Evolutionary conservation across 2,797 vertebrate species (phyloP), one percentile per base, ranked within the genome.

Genomic region (Calcarius lapponicus): DNA sequence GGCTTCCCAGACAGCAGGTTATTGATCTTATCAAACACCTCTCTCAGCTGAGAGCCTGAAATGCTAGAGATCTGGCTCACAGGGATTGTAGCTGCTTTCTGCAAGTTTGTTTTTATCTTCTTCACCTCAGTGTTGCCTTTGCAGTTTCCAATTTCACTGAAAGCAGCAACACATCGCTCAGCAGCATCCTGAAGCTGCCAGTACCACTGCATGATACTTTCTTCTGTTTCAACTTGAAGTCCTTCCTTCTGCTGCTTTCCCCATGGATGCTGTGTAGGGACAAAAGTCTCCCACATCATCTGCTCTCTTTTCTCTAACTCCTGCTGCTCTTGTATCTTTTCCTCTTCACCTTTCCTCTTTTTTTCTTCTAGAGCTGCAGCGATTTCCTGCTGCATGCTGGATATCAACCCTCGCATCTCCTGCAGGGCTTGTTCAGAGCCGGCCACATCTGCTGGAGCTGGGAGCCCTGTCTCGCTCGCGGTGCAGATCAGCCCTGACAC

Each of bases 11-110:
- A 98, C 75, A 99, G 98, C 73, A 99, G 97, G 92, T 97, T 98
- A 94, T 99, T 98, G 66, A 99, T 98, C 97, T 98, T 99, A 66
- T 99, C 99, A 79, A 99, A 99, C 92, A 99, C 97, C 58, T 99
- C 98, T 61, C 97, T 98, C 75, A 99, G 98, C 91, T 98, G 98
- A 7, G 98, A 99, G 31, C 98, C 98, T 40, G 99, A 98, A 90
- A 98, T 98, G 51, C 98, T 98, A 66, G 99, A 98, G 96, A 99
- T 99, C 80, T 99, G 99, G 93, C 98, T 99, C 94, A 99, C 98
- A 7, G 99, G 99, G 96, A 98, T 99, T 14, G 98, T 98, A 74
- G 98, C 98, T 2, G 98, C 98, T 95, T 99, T 99, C 97, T 99
- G 98, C 8, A 99, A 98, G 80, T 99, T 98, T 98, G 98, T 98